Evolutionary conservation across 2,113 vertebrate species (phyloP).

Genomic region (Sylvicapra grimmia): DNA sequence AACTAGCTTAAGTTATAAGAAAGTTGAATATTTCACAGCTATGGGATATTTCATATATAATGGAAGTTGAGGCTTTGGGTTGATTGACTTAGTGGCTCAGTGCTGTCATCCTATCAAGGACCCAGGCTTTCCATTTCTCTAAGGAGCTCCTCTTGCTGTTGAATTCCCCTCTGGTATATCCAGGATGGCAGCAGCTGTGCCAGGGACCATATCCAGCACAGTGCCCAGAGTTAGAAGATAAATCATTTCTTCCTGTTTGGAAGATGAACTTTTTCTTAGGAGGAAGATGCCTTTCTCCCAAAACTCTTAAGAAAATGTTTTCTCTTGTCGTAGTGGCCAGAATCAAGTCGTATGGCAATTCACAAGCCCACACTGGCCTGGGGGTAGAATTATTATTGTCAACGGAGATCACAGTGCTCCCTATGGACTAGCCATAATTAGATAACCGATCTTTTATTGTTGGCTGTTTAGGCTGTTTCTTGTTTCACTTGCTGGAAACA

Average conservation of each 20-base stretch:
- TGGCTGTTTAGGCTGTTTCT: neutral
- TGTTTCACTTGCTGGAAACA: constrained; percentile 8
- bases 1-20: neutral
- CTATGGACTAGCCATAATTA: neutral
- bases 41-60: neutral
- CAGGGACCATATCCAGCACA: neutral
- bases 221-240: neutral
- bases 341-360: neutral
- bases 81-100: neutral
- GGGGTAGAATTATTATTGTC: neutral
- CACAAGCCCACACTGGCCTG: neutral
- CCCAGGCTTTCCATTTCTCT: neutral
- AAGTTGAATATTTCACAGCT: neutral
- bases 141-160: neutral
- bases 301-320: neutral
- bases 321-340: neutral
- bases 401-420: neutral
- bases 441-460: neutral
- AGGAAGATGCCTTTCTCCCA: neutral
- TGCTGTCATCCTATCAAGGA: neutral
- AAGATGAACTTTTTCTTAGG: neutral
- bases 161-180: neutral
- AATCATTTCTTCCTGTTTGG: neutral
- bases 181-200: neutral
- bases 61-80: neutral